phyloP scores from a whole-genome alignment of 2,113 vertebrate species.

The Salminus brasiliensis region DNA sequence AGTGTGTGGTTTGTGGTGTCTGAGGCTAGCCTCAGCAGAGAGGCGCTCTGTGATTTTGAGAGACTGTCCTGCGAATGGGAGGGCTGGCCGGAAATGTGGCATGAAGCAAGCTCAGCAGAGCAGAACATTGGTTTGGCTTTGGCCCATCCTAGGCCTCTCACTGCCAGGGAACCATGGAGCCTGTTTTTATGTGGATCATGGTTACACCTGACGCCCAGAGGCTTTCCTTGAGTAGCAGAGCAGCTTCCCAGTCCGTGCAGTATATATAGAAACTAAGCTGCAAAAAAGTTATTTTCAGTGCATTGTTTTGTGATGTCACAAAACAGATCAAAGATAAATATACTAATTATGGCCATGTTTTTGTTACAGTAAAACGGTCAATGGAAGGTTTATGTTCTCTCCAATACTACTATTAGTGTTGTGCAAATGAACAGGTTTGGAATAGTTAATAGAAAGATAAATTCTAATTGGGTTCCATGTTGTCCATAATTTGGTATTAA shows the following conservation, averaged over 20 bases:
- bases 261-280: no score
- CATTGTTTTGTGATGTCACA: no score
- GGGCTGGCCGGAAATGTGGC: slow-evolving; percentile 16
- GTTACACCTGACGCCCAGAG: not conserved
- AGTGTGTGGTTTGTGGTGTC: slow-evolving; percentile 1
- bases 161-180: slow-evolving; percentile 60
- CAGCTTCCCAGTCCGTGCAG: not conserved
- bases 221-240: not conserved
- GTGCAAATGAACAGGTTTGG: no score
- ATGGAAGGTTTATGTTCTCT: no score
- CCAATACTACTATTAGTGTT: no score
- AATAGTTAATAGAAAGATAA: not conserved
- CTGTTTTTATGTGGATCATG: not conserved
- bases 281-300: no score
- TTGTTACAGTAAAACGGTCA: no score
- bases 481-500: no score
- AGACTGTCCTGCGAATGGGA: slow-evolving; percentile 40
- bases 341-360: no score
- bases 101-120: slow-evolving; percentile 44
- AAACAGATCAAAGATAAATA: no score
- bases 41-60: not conserved
- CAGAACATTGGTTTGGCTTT: slow-evolving; percentile 62
- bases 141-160: slow-evolving; percentile 54
- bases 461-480: no score
- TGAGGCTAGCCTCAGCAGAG: not conserved